These are phyloP conservation scores for Diarsia rubi DNA, from an alignment of 2,888 invertebrate genomes.

Conservation along the genomic window DNA sequence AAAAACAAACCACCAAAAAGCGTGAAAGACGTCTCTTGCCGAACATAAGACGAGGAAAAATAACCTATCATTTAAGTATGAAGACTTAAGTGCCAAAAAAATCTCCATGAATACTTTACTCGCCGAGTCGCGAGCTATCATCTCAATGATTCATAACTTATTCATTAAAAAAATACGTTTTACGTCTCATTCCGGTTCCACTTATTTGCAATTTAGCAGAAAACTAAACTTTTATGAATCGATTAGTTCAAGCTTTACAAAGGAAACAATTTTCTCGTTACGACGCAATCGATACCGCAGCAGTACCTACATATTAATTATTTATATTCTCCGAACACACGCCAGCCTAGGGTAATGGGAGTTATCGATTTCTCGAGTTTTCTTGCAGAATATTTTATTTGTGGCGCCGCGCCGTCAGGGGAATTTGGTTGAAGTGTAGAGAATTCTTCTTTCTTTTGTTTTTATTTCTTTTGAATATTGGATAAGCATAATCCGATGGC, in stretches of 20 bases:
- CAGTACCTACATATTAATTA: conserved; percentile 72
- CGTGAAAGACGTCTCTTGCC: background rate
- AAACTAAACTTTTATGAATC: conserved; percentile 1
- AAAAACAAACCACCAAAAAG: background rate
- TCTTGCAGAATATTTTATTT: conserved; percentile 47
- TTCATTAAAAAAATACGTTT: background rate
- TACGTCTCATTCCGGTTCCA: background rate
- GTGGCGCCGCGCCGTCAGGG: conserved; percentile 5
- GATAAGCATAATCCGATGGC: conserved; percentile 4
- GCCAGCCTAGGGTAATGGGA: conserved; percentile 63
- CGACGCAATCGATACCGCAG: conserved; percentile 32
- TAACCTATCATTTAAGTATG: background rate
- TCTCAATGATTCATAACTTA: background rate
- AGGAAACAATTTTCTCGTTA: conserved; percentile 44
- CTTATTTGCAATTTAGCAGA: background rate
- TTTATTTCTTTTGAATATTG: conserved; percentile 24
- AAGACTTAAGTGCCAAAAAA: background rate
- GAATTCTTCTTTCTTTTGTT: conserved; percentile 19
- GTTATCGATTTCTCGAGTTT: conserved; percentile 70
- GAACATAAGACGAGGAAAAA: background rate
- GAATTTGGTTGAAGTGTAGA: conserved; percentile 27
- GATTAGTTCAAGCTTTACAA: conserved; percentile 8
- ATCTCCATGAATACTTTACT: background rate
- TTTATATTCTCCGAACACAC: conserved; percentile 71
- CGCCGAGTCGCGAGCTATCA: too few relatives aligned